Conservation (phyloP, 2,797 vertebrate species). For the Morelia viridis region DNA sequence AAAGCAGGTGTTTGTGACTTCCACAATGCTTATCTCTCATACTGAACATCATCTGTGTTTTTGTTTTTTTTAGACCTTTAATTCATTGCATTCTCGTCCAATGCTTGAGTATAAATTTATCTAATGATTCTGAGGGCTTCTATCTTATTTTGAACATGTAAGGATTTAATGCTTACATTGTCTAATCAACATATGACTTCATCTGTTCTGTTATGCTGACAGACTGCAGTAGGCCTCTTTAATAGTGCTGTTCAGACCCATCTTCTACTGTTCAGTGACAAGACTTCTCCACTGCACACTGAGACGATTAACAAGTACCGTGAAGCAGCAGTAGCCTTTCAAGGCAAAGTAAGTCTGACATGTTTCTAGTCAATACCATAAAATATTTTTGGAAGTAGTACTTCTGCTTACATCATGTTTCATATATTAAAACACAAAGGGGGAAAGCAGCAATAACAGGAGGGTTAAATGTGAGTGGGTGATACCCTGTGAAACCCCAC, state of each 20-base stretch:
- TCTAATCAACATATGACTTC: neutral
- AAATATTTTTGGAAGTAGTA: neutral
- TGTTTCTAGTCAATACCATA: neutral
- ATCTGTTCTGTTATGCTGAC: constrained; percentile 31
- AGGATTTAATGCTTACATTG: neutral
- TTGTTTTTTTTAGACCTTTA: neutral
- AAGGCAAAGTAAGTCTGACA: constrained; percentile 68
- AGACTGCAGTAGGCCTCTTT: constrained; percentile 88
- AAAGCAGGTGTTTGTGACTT: neutral
- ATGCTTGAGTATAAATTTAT: neutral
- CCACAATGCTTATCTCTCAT: neutral
- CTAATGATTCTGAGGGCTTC: neutral
- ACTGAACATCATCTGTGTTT: neutral
- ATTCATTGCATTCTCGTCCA: neutral
- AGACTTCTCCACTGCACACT: constrained; percentile 73
- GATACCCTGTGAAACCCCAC: neutral
- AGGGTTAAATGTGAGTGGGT: neutral
- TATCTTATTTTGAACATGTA: neutral
- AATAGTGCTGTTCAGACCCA: constrained; percentile 81
- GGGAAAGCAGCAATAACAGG: neutral
- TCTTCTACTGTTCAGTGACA: constrained; percentile 87
- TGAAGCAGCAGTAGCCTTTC: constrained; percentile 73
- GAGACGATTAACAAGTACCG: constrained; percentile 71
- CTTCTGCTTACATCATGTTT: neutral
- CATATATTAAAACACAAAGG: neutral